Conservation (phyloP, 2,797 vertebrate genomes). For the Hydrophis major region DNA sequence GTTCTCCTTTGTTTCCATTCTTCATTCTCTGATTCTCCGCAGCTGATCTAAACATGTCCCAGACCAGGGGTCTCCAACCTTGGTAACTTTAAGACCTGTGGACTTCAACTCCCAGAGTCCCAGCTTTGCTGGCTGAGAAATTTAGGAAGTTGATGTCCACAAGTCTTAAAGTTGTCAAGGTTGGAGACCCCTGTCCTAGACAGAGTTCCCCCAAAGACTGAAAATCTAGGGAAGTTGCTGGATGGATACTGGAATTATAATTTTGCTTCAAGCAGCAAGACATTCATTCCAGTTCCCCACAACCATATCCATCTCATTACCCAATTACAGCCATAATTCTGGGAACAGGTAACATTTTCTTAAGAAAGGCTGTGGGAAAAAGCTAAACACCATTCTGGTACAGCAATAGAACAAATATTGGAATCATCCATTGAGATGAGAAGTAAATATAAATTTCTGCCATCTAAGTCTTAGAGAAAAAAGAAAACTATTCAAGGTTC, state of each 20-base stretch:
- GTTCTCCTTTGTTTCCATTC: not conserved
- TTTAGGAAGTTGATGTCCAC: too few species aligned
- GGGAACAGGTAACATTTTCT: not conserved
- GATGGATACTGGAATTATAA: not conserved
- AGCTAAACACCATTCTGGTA: not conserved
- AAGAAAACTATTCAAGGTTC: not conserved
- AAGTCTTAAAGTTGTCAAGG: too few species aligned
- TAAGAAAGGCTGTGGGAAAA: not conserved
- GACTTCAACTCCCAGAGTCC: too few species aligned
- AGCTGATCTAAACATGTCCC: not conserved
- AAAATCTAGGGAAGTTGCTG: not conserved
- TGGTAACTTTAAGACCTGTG: too few species aligned
- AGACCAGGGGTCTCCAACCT: not conserved
- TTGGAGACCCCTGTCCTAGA: too few species aligned
- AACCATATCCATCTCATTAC: not conserved
- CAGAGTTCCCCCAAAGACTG: not conserved
- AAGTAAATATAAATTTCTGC: not conserved
- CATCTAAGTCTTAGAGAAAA: not conserved
- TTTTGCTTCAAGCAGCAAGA: not conserved
- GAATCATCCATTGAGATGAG: not conserved
- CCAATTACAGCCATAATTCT: not conserved
- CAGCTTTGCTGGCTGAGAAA: too few species aligned
- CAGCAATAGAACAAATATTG: not conserved
- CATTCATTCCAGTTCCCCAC: not conserved
- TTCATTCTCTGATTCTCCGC: not conserved